Percentiles rank a stretch among this genome's conserved stretches.
These are phyloP conservation scores for Narcine bancroftii DNA, from an alignment of 2,113 vertebrate species.

Conservation along the genomic window DNA sequence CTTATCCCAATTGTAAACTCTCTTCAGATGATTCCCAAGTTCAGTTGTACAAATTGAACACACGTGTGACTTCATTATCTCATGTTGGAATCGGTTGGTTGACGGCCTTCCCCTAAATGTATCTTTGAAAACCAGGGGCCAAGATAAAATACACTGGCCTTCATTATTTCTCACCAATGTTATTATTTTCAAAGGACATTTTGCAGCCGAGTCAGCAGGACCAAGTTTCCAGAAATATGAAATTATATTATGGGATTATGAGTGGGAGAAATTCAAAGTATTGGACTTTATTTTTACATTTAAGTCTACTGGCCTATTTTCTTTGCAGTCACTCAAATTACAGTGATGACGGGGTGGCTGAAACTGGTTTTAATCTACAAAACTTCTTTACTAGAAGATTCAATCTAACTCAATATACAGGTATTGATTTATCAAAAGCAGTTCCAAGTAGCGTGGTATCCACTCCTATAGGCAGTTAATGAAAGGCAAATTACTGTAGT, in stretches of 20 bases:
- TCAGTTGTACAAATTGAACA: background rate
- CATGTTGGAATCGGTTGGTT: background rate
- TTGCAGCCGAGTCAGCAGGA: background rate
- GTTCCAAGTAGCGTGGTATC: too few relatives aligned
- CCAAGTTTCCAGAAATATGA: background rate
- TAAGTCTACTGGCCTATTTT: background rate
- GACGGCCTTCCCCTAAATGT: background rate
- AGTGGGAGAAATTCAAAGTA: background rate
- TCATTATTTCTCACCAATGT: background rate
- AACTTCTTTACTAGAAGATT: background rate
- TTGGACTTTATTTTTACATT: background rate
- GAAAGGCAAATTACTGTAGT: too few relatives aligned
- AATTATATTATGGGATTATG: background rate
- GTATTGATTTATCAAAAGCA: background rate
- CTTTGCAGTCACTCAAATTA: too few relatives aligned
- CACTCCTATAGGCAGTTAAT: background rate
- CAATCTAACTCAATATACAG: background rate
- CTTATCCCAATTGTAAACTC: background rate
- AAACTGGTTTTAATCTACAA: background rate
- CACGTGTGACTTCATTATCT: background rate
- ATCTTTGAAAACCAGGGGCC: background rate
- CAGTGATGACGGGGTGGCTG: too few relatives aligned
- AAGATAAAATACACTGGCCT: background rate
- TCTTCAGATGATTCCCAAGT: background rate
- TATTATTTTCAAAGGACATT: background rate